Evolutionary conservation across 2,888 invertebrate species (phyloP).

Genomic region (Perizoma flavofasciatum): DNA sequence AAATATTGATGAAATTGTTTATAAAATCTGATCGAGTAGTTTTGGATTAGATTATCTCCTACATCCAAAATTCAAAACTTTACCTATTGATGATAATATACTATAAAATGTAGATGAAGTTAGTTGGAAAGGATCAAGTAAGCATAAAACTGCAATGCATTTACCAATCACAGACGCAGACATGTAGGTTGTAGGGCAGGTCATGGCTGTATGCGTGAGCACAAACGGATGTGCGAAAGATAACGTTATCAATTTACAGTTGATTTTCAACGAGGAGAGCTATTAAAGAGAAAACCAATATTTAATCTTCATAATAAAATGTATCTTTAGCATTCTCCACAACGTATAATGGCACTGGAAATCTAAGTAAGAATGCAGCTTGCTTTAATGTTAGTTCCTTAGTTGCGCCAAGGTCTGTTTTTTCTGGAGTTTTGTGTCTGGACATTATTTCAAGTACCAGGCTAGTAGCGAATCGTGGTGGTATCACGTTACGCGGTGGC

Average conservation of each 20-base stretch:
- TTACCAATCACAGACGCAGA: slow-evolving; percentile 63
- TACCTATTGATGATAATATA: neutral
- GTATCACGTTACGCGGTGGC: slow-evolving; percentile 84
- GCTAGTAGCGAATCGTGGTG: slow-evolving; percentile 75
- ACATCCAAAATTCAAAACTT: too few species aligned
- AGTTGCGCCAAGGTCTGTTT: slow-evolving; percentile 36
- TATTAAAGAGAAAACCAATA: slow-evolving; percentile 46
- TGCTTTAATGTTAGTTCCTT: slow-evolving; percentile 5
- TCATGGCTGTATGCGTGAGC: slow-evolving; percentile 78
- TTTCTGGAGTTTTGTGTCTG: slow-evolving; percentile 60
- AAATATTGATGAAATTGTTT: too few species aligned
- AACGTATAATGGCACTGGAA: slow-evolving; percentile 25
- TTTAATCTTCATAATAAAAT: slow-evolving; percentile 35
- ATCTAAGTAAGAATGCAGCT: neutral
- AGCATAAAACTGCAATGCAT: slow-evolving; percentile 60
- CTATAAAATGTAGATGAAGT: slow-evolving; percentile 25
- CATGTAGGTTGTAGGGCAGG: slow-evolving; percentile 80
- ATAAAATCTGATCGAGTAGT: too few species aligned
- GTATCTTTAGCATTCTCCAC: slow-evolving; percentile 34
- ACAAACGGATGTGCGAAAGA: slow-evolving; percentile 76
- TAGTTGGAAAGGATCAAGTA: slow-evolving; percentile 44
- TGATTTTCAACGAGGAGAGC: slow-evolving; percentile 44
- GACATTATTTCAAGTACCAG: slow-evolving; percentile 69
- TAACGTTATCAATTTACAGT: slow-evolving; percentile 65
- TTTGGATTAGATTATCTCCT: too few species aligned